Conservation (phyloP, 1,140 invertebrate species). For the Ruditapes philippinarum region DNA sequence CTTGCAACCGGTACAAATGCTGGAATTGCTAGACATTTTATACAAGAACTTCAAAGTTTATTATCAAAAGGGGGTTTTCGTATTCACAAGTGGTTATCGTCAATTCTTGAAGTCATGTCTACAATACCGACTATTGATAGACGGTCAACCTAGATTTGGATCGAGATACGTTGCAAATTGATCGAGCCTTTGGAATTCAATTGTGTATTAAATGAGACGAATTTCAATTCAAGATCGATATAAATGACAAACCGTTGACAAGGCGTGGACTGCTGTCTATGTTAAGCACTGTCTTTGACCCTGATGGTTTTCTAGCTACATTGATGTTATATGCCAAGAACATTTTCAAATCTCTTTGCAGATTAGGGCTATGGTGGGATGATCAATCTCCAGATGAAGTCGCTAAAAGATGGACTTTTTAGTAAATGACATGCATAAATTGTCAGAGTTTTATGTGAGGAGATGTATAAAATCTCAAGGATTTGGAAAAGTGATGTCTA, state of each 20-base stretch:
- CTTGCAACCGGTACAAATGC: no score
- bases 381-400: neutral
- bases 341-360: neutral
- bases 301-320: neutral
- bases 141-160: neutral
- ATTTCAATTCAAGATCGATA: no score
- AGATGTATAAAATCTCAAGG: neutral
- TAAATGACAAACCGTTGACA: neutral
- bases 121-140: no score
- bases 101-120: neutral
- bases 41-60: no score
- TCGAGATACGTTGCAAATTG: slow-evolving; percentile 10
- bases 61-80: neutral
- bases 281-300: no score
- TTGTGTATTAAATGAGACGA: neutral
- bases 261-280: neutral
- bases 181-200: neutral
- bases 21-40: neutral
- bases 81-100: neutral
- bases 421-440: neutral
- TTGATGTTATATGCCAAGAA: neutral
- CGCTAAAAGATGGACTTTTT: neutral
- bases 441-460: neutral
- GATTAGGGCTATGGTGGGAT: neutral
- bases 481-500: slow-evolving; percentile 39